Conservation (phyloP, 2,113 vertebrate genomes). For the Nettapus auritus region DNA sequence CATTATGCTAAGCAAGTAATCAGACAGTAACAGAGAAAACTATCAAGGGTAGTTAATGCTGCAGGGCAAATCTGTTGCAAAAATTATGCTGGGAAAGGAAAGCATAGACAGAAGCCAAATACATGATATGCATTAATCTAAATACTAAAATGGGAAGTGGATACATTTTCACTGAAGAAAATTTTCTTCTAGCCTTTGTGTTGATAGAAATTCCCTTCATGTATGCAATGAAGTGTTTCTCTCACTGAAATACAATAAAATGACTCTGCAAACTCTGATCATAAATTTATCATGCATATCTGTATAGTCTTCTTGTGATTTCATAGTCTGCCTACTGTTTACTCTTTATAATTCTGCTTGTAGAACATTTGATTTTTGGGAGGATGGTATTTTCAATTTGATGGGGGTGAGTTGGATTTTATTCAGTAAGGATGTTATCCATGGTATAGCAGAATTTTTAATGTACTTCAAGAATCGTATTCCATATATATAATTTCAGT, state of each 20-base stretch:
- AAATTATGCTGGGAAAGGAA: conserved; percentile 50
- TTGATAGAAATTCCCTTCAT: conserved; percentile 1
- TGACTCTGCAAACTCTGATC: background rate
- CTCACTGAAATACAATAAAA: background rate
- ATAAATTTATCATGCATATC: background rate
- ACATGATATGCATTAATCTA: conserved; percentile 38
- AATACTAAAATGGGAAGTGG: conserved; percentile 24
- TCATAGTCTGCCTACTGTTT: background rate
- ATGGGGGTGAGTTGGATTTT: background rate
- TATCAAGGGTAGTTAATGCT: conserved; percentile 51
- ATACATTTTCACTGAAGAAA: conserved; percentile 32
- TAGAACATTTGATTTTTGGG: background rate
- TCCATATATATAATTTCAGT: background rate
- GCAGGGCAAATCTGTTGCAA: conserved; percentile 54
- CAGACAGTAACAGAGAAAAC: conserved; percentile 37
- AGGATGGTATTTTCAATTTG: background rate
- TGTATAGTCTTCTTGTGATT: background rate
- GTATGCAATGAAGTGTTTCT: background rate
- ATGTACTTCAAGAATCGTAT: background rate
- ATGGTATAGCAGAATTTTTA: background rate
- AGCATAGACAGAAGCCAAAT: conserved; percentile 48
- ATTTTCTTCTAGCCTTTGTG: background rate
- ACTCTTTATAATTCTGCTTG: background rate
- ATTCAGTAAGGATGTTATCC: background rate
- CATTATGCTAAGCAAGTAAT: conserved; percentile 52